Evolutionary conservation across 2,797 vertebrate species (phyloP), one percentile per base, ranked within the genome.

Genomic region (Eidolon dupreanum): DNA sequence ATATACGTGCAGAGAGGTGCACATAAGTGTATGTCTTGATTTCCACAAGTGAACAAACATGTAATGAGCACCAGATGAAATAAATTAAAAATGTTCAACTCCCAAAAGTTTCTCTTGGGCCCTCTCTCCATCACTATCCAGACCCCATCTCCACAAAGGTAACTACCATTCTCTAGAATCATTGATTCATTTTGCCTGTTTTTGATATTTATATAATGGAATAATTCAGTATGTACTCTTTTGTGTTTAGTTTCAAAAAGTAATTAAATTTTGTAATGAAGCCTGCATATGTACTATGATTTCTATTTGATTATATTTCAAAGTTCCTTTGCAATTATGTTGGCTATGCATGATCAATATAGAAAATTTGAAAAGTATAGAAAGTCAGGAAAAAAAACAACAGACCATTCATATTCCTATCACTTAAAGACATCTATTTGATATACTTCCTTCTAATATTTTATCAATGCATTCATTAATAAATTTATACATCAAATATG

Each of bases 401-500:
- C 8, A 20, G 28, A 59, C 33, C 10, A 33, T 36, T 43, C 11
- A 17, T 59, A 53, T 81, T 93, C 20, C n/a, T 49, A 6, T 28
- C 26, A 85, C 9, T 28, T 9, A 83, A 43, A 46, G 57, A 26
- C 28, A 74, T 38, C 1, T 0, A 57, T 88, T 89, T 53, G 17
- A 3, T 2, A 65, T 73, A 28, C 85, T 81, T 46, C 12, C 20
- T 51, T 38, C 26, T 68, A 59, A 24, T 63, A 79, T 63, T 66
- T 91, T 78, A 41, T 55, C 16, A 85, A 20, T 78, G n/a, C 5
- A 49, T 82, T 63, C 38, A 36, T 41, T 81, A 51, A 89, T 82
- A 85, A 12, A 63, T 93, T 59, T 89, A 59, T 46, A 53, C 55
- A 86, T 77, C 26, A 51, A 33, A 57, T 97, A 66, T 90, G 70